Conservation (phyloP, 2,113 vertebrate genomes). For the Amblyopsis rosae region DNA sequence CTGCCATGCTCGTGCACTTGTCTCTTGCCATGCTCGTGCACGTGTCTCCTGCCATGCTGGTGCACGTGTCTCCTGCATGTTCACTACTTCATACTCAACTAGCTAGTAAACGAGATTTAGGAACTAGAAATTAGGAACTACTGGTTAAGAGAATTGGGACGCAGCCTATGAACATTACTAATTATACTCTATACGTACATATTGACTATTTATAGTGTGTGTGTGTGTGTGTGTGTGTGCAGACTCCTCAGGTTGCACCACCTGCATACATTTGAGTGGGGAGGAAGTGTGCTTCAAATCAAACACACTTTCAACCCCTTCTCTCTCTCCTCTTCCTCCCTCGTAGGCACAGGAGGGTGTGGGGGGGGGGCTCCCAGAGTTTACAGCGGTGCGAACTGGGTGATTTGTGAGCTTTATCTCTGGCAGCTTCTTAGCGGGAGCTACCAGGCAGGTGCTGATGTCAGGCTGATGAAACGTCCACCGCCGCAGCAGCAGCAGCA, state of each 20-base stretch:
- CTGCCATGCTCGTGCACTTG: no score
- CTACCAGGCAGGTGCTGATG: constrained; percentile 73
- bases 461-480: constrained; percentile 69
- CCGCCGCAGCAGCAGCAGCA: constrained; percentile 27
- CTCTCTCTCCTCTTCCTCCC: neutral
- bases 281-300: constrained; percentile 50
- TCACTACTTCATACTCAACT: no score
- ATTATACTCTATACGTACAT: no score
- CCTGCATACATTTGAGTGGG: constrained; percentile 12
- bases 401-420: constrained; percentile 52
- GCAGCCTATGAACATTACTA: no score
- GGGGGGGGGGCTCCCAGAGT: constrained; percentile 40
- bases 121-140: no score
- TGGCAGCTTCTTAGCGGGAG: constrained; percentile 53
- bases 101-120: no score
- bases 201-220: no score
- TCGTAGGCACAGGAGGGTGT: neutral
- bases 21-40: no score
- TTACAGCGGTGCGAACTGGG: constrained; percentile 59
- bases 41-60: no score
- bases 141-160: no score
- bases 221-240: no score
- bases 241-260: neutral
- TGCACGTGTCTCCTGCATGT: no score
- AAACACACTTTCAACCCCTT: constrained; percentile 38